Percentiles rank a stretch among this genome's conserved stretches.
Evolutionary conservation across 2,113 vertebrate species (phyloP).

Genomic region (Mellivora capensis): DNA sequence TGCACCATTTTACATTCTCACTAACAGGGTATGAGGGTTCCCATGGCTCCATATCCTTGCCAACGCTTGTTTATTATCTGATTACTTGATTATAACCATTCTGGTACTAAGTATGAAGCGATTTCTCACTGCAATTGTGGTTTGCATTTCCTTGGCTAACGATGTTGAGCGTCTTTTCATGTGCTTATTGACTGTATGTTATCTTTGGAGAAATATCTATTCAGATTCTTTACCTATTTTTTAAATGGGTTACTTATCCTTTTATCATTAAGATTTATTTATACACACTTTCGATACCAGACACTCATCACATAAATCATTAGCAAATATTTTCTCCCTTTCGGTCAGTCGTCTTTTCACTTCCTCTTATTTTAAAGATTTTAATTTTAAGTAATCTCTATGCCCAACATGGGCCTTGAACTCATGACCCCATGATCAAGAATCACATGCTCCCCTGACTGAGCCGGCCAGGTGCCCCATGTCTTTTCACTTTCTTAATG

Average conservation of each 20-base stretch:
- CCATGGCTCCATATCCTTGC: not conserved
- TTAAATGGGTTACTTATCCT: not conserved
- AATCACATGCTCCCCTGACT: not conserved
- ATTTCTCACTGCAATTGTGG: not conserved
- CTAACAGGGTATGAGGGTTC: not conserved
- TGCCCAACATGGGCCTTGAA: not conserved
- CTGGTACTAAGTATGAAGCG: not conserved
- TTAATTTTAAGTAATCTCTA: not conserved
- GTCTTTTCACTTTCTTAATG: not conserved
- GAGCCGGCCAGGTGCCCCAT: not conserved
- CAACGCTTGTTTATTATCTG: not conserved
- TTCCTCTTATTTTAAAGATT: not conserved
- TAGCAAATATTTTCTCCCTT: slow-evolving; percentile 13
- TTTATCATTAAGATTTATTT: not conserved
- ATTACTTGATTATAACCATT: not conserved
- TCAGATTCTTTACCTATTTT: not conserved
- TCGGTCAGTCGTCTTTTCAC: not conserved
- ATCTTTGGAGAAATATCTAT: not conserved
- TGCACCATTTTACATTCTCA: not conserved
- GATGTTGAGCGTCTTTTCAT: not conserved
- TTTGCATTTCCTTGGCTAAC: not conserved
- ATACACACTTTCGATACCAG: not conserved
- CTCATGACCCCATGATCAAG: not conserved
- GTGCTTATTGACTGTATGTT: not conserved
- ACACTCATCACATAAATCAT: not conserved